A percentile compares a stretch with the other conserved stretches of the same genome.
Evolutionary conservation across 2,797 vertebrate genomes (phyloP).

Genomic region (Brachymystax lenok): DNA sequence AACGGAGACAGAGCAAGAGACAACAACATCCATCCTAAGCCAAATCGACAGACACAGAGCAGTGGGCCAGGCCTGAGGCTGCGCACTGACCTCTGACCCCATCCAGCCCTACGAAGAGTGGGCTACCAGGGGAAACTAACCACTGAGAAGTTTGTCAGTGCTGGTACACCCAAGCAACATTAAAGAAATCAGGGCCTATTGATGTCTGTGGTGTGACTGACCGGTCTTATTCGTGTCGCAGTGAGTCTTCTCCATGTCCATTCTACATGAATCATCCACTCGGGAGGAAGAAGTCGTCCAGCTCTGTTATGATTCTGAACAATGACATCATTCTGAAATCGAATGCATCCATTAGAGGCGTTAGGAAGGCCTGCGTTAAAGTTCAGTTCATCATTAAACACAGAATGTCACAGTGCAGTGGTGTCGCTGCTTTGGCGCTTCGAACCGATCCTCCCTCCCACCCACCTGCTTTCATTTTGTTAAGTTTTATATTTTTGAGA

Average conservation of each 20-base stretch:
- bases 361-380: background rate
- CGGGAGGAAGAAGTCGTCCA: background rate
- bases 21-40: constrained; percentile 79
- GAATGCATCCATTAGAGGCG: background rate
- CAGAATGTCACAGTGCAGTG: constrained; percentile 21
- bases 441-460: constrained; percentile 5
- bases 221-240: background rate
- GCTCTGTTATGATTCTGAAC: background rate
- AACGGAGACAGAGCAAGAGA: background rate
- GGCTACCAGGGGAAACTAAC: constrained; percentile 19
- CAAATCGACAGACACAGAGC: constrained; percentile 82
- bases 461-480: constrained; percentile 20
- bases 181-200: no score
- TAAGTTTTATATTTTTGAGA: constrained; percentile 35
- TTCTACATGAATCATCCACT: background rate
- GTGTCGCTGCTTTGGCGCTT: constrained; percentile 27
- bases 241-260: background rate
- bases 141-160: constrained; percentile 20
- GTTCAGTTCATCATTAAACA: background rate
- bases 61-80: constrained; percentile 38
- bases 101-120: constrained; percentile 20
- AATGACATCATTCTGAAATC: background rate
- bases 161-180: background rate
- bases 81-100: constrained; percentile 43
- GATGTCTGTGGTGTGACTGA: background rate